Percentiles rank a stretch among this genome's conserved stretches.
These are phyloP conservation scores for Paralichthys olivaceus DNA, from an alignment of 2,113 vertebrate species.

Conservation along the genomic window DNA sequence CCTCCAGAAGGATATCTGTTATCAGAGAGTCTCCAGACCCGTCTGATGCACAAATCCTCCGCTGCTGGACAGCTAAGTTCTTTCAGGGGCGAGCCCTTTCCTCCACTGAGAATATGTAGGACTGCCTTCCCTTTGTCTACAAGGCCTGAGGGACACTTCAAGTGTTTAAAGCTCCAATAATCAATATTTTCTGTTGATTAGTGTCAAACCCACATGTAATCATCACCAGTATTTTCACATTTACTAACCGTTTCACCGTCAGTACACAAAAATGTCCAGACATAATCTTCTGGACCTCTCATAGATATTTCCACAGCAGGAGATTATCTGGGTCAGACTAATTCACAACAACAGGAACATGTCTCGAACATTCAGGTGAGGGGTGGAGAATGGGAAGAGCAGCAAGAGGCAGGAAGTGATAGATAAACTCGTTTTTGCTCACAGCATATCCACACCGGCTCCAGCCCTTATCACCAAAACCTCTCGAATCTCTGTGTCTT, in stretches of 20 bases:
- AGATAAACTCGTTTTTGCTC: no score
- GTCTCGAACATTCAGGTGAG: no score
- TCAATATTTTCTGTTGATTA: background rate
- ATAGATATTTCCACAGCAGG: no score
- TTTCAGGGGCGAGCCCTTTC: background rate
- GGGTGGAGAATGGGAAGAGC: no score
- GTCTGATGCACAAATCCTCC: constrained; percentile 44
- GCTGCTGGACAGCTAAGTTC: constrained; percentile 15
- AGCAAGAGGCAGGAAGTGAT: no score
- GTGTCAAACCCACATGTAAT: background rate
- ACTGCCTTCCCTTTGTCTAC: background rate
- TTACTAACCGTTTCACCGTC: background rate
- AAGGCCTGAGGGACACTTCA: background rate
- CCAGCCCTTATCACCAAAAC: no score
- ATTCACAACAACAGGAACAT: background rate
- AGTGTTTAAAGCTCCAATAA: background rate
- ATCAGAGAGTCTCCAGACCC: constrained; percentile 33
- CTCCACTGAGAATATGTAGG: background rate
- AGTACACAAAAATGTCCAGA: no score
- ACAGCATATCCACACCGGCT: no score
- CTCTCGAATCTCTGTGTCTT: no score
- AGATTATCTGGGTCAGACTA: no score
- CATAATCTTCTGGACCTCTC: no score
- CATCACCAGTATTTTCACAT: background rate
- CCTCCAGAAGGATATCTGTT: constrained; percentile 28